Conservation (phyloP, 2,888 invertebrate species). For the Rhynchonema sp. region DNA sequence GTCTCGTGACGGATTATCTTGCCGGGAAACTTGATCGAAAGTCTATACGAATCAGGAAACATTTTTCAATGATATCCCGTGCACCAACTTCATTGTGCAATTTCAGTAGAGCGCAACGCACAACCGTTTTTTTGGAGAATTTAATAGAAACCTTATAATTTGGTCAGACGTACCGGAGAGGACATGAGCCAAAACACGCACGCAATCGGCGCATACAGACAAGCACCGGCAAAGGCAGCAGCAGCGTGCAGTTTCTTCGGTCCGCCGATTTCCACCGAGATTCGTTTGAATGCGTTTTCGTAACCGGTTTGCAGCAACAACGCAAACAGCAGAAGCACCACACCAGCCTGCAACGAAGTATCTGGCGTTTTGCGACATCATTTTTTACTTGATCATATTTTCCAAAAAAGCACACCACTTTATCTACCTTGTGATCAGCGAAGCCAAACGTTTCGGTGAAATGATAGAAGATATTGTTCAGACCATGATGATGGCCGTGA, state of each 20-base stretch:
- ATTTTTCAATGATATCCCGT: too few relatives aligned
- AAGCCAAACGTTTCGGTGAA: conserved; percentile 35
- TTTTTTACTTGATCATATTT: neutral
- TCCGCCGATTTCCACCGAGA: conserved; percentile 39
- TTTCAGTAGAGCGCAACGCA: too few relatives aligned
- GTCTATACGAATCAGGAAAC: too few relatives aligned
- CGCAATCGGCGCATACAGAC: neutral
- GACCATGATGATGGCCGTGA: conserved; percentile 32
- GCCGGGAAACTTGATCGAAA: too few relatives aligned
- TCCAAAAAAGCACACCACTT: too few relatives aligned
- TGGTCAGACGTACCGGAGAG: neutral
- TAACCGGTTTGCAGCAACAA: conserved; percentile 32
- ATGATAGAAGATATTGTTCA: conserved; percentile 36
- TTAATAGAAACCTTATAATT: too few relatives aligned
- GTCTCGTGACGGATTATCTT: too few relatives aligned
- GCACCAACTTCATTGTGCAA: too few relatives aligned
- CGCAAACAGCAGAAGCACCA: conserved; percentile 33
- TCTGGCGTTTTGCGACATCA: too few relatives aligned
- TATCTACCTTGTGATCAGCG: conserved; percentile 37
- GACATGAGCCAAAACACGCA: neutral
- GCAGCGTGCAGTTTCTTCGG: conserved; percentile 34
- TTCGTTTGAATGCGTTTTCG: conserved; percentile 29
- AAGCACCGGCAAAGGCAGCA: conserved; percentile 24
- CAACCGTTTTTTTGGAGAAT: too few relatives aligned
- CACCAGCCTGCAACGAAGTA: conserved; percentile 33